Percentiles rank a stretch among this genome's conserved stretches.
phyloP scores from a whole-genome alignment of 2,888 invertebrate species.

The Vanessa cardui region DNA sequence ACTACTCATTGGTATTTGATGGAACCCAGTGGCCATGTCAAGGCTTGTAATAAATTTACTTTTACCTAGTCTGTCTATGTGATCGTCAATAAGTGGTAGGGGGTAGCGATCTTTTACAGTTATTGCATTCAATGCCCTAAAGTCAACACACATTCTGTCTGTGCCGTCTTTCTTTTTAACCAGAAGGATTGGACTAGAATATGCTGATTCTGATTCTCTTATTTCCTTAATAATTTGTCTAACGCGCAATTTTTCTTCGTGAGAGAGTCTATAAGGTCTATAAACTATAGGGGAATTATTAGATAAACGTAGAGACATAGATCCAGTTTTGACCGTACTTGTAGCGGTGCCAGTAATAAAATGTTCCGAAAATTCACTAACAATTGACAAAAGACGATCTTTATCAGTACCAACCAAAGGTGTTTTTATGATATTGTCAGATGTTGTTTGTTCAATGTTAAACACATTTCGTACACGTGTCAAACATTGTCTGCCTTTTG shows the following conservation, averaged over 20 bases:
- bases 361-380: too few relatives aligned
- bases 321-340: too few relatives aligned
- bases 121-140: slow-evolving; percentile 8
- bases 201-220: slow-evolving; percentile 40
- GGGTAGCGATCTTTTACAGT: slow-evolving; percentile 42
- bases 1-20: slow-evolving; percentile 27
- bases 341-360: too few relatives aligned
- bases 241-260: too few relatives aligned
- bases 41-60: slow-evolving; percentile 41
- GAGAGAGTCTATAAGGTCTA: too few relatives aligned
- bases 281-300: too few relatives aligned
- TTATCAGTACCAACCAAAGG: too few relatives aligned
- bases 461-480: not conserved
- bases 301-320: too few relatives aligned
- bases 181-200: slow-evolving; percentile 43
- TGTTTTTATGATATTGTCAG: too few relatives aligned
- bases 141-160: slow-evolving; percentile 44
- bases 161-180: slow-evolving; percentile 45
- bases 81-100: slow-evolving; percentile 45
- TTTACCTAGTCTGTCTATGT: slow-evolving; percentile 39
- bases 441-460: not conserved
- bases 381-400: too few relatives aligned
- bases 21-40: slow-evolving; percentile 42
- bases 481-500: not conserved
- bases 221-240: slow-evolving; percentile 18